A percentile compares a stretch with the other conserved stretches of the same genome.
Conservation (phyloP, 2,888 invertebrate genomes). For the Drosophila robusta region DNA sequence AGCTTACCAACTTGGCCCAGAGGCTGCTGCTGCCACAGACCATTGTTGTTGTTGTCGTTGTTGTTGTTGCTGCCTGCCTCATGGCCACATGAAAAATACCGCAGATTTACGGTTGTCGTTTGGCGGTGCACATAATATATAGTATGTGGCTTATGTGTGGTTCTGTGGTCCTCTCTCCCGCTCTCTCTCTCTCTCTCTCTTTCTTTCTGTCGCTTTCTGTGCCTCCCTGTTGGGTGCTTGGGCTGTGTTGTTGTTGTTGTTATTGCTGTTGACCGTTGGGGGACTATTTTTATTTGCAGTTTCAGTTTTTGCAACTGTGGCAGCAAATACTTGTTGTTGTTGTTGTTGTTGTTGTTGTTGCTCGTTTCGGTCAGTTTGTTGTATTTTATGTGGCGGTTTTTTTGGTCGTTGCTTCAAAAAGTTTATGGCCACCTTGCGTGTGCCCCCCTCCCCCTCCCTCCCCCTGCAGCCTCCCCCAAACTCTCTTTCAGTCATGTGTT, state of each 20-base stretch:
- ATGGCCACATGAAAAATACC: conserved; percentile 77
- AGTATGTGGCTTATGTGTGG: conserved; percentile 65
- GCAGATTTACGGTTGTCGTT: conserved; percentile 81
- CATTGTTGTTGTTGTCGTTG: conserved; percentile 24
- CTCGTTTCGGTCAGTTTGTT: conserved; percentile 70
- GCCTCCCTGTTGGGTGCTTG: conserved; percentile 10
- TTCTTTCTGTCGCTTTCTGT: neutral
- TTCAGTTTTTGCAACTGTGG: conserved; percentile 77
- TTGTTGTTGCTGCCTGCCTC: conserved; percentile 29
- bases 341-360: conserved; percentile 33
- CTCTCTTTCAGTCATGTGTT: conserved; percentile 26
- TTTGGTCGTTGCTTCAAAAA: conserved; percentile 39
- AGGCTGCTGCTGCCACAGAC: conserved; percentile 32
- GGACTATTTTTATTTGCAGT: conserved; percentile 77
- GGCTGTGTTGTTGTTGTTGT: conserved; percentile 13
- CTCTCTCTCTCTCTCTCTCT: neutral
- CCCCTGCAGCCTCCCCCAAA: conserved; percentile 8
- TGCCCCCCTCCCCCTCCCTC: conserved; percentile 30
- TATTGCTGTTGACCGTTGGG: conserved; percentile 44
- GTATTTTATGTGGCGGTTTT: conserved; percentile 71
- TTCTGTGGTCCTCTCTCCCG: conserved; percentile 1
- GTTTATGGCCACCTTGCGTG: conserved; percentile 61
- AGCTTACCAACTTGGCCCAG: conserved; percentile 57
- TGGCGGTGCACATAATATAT: conserved; percentile 68
- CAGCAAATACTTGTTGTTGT: conserved; percentile 42